phyloP scores from a whole-genome alignment of 2,797 vertebrate genomes.

The Gorsachius magnificus region DNA sequence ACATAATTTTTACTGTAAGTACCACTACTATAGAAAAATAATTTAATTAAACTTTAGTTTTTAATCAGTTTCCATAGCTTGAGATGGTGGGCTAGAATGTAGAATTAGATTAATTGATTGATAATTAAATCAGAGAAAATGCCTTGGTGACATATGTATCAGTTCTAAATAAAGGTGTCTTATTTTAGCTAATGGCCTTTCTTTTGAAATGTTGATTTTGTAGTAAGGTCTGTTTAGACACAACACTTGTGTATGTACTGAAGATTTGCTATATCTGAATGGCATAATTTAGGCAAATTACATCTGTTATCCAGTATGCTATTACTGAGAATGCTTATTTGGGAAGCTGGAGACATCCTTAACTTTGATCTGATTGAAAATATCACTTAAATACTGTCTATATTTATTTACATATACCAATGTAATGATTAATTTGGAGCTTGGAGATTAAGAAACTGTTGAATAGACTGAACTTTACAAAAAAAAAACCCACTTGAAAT shows the following conservation, averaged over 20 bases:
- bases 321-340: background rate
- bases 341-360: background rate
- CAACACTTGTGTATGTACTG: background rate
- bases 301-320: background rate
- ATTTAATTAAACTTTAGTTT: background rate
- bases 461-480: background rate
- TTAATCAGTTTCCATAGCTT: background rate
- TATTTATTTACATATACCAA: background rate
- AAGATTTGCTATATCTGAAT: background rate
- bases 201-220: background rate
- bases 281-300: background rate
- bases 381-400: background rate
- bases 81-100: background rate
- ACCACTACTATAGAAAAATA: background rate
- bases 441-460: background rate
- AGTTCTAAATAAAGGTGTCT: background rate
- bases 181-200: background rate
- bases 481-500: background rate
- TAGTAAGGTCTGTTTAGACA: background rate
- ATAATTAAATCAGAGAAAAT: background rate
- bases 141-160: background rate
- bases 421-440: background rate
- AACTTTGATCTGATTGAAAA: background rate
- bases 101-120: background rate
- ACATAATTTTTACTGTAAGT: constrained; percentile 79